Conservation (phyloP, 2,113 vertebrate genomes). For the Athene cunicularia region DNA sequence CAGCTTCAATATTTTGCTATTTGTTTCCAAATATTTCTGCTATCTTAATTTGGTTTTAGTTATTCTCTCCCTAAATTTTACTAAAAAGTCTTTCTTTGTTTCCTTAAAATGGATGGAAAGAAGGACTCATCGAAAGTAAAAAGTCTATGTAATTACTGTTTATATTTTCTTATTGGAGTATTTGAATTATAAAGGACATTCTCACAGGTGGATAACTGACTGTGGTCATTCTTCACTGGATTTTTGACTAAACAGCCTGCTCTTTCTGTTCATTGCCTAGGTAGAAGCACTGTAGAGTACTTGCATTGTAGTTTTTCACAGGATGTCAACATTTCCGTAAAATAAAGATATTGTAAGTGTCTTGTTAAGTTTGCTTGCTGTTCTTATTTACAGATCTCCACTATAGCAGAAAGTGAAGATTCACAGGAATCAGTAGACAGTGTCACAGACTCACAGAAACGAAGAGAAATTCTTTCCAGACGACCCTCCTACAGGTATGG, state of each 20-base stretch:
- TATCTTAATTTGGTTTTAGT: neutral
- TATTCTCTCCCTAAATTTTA: neutral
- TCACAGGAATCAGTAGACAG: conserved; percentile 99
- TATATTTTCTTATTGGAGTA: neutral
- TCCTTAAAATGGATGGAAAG: neutral
- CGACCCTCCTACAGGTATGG: conserved; percentile 94
- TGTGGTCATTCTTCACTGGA: neutral
- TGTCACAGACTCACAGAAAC: conserved; percentile 95
- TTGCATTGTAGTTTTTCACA: neutral
- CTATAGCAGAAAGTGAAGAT: conserved; percentile 96
- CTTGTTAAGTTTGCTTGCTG: conserved; percentile 44
- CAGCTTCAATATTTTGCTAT: neutral
- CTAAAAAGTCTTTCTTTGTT: neutral
- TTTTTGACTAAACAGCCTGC: neutral
- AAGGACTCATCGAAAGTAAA: neutral
- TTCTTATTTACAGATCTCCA: conserved; percentile 89
- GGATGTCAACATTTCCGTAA: neutral
- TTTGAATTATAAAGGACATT: neutral
- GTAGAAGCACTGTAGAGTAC: neutral
- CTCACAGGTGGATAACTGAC: neutral
- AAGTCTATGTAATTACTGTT: neutral
- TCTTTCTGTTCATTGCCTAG: neutral
- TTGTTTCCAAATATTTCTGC: neutral
- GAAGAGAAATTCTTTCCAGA: conserved; percentile 96
- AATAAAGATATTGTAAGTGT: neutral